Evolutionary conservation across 2,113 vertebrate genomes (phyloP), one percentile per base, ranked within the genome.

Genomic region (Nyctereutes procyonoides): DNA sequence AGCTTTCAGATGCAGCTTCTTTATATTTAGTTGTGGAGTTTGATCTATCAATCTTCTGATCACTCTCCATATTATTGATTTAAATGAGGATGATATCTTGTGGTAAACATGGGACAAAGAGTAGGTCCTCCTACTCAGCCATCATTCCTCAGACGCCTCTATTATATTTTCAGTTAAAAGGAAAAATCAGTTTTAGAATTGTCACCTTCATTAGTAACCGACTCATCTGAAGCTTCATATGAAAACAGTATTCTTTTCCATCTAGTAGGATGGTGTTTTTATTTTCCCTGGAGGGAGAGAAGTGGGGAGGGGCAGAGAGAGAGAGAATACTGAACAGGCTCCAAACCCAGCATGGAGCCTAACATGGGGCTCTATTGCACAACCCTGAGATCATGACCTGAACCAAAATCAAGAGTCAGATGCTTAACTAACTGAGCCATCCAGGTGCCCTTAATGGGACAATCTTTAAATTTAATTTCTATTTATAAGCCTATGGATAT

Each of bases 191-290:
- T 51, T 26, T 92, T 65, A 91, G 24, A 65, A 56, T 58, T 20
- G 6, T 88, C 82, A 94, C 79, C 48, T 48, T 83, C 35, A 55
- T 88, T 73, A 84, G 53, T 63, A 93, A 32, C 26, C 32, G 77
- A 30, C 58, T 51, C 62, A 58, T 22, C 35, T 60, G 35, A 87
- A 76, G 56, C 8, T 56, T 83, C 62, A 26, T n/a, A 13, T 55
- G 20, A 62, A 90, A 95, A 93, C 58, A 90, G 26, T 69, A 51
- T 17, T 92, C 17, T 93, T 92, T 94, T 63, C n/a, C 24, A 51
- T 32, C 4, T 2, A 93, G 11, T 87, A 13, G 8, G 16, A 90
- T 35, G 32, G 20, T 35, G 1, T 62, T 62, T 69, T n/a, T 69
- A n/a, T 35, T 35, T 10, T 3, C 16, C 43, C 43, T 7, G 43